Base-by-base conservation (phyloP, 2,888 invertebrate genomes). In the Heliconius ismenius region DNA sequence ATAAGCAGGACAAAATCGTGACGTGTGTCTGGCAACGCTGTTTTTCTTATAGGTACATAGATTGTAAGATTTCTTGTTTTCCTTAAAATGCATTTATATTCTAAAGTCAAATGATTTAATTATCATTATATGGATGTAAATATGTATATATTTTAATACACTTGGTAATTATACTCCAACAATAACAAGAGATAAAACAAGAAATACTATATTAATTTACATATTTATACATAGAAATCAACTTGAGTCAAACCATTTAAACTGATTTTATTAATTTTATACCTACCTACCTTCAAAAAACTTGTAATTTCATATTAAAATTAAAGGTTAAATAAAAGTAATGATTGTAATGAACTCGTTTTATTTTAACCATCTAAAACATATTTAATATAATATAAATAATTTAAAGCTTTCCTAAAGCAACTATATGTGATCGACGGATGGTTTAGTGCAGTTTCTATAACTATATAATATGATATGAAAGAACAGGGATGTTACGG, bases 401-500 rank as follows among this genome's bases (percentile, higher is more conserved):
- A 76, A 62, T 76, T 81, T 83, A 81, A 79, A 81, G 76, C 79
- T 77, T 80, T 76, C 72, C 73, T 78, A 80, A 88, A 86, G 87
- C 87, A 77, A 80, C 83, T 86, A 85, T 78, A 83, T 67, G 87
- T 84, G 85, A 83, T 78, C 82, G 83, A 84, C 78, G 87, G 88
- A 88, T 86, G 89, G 89, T 84, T 84, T 82, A 18, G 89, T 88
- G 88, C 88, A 82, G 9, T 80, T 68, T 32, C 74, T 78, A 78
- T 13, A 32, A 43, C 58, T 81, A 75, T 28, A 43, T 39, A 21
- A n/a, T 18, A 18, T 49, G 68, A 68, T 68, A 68, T 68, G 43
- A 18, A n/a, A 68, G 21, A 68, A 43, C 26, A 26, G 58, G 58
- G 58, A n/a, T 58, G 58, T 58, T 58, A 58, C 58, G 1, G n/a